Conservation (phyloP, 1,140 invertebrate genomes). For the Drosophila willistoni region DNA sequence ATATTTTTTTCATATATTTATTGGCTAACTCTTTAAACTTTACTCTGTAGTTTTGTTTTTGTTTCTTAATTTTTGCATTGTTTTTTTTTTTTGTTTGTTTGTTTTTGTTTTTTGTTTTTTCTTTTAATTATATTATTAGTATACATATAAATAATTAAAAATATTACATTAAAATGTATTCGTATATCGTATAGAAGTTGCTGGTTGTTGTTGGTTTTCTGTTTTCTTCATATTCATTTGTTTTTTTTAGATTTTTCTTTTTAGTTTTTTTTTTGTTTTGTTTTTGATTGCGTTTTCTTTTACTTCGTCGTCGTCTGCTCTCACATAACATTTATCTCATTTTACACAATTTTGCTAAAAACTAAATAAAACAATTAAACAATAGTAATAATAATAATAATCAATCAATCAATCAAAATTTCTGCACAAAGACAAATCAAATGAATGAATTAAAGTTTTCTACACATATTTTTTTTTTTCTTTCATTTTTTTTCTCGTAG, state of each 20-base stretch:
- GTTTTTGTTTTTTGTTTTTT: conserved; percentile 63
- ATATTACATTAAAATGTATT: conserved; percentile 83
- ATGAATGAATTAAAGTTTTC: conserved; percentile 25
- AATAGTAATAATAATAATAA: conserved; percentile 65
- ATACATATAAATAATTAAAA: conserved; percentile 83
- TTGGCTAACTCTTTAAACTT: conserved; percentile 83
- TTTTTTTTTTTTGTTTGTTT: conserved; percentile 56
- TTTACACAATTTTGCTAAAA: conserved; percentile 83
- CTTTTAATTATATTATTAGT: conserved; percentile 82
- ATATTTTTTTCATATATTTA: conserved; percentile 83
- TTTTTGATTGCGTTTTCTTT: conserved; percentile 78
- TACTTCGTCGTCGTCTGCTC: conserved; percentile 31
- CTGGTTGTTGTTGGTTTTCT: conserved; percentile 58
- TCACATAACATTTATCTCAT: conserved; percentile 67
- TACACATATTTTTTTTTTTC: conserved; percentile 13
- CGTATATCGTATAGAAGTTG: conserved; percentile 82
- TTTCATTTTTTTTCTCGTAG: conserved; percentile 29
- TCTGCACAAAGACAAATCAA: conserved; percentile 48
- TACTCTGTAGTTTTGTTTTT: conserved; percentile 75
- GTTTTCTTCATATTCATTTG: conserved; percentile 8
- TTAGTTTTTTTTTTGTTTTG: conserved; percentile 61
- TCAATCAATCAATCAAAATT: conserved; percentile 45
- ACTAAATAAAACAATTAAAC: conserved; percentile 80
- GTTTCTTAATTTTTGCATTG: conserved; percentile 66
- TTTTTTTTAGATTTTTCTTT: conserved; percentile 46